phyloP scores from a whole-genome alignment of 2,797 vertebrate genomes.

The Premnoplex brunnescens region DNA sequence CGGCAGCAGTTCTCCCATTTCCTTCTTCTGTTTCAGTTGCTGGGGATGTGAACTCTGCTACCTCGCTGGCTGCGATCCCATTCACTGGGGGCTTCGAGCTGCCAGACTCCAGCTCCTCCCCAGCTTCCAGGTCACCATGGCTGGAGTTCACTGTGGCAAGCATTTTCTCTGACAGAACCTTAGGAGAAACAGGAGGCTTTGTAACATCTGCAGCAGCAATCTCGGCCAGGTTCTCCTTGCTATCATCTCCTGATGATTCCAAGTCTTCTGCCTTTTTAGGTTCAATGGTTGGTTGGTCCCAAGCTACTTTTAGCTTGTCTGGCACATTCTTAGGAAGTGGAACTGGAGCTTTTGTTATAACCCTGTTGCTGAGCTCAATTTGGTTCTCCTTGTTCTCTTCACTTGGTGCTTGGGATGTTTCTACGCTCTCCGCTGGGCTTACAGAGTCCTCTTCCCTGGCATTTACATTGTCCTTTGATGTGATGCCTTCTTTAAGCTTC shows the following conservation, averaged over 20 bases:
- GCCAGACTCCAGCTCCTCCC: not conserved
- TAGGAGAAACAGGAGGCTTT: conserved; percentile 67
- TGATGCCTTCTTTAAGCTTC: conserved; percentile 45
- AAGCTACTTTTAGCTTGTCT: conserved; percentile 79
- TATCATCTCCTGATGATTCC: conserved; percentile 56
- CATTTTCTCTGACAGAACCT: conserved; percentile 70
- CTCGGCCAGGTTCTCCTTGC: conserved; percentile 68
- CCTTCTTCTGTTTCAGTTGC: not conserved
- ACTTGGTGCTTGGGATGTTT: conserved; percentile 12
- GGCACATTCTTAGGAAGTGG: conserved; percentile 50
- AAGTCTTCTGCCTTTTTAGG: conserved; percentile 59
- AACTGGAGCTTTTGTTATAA: conserved; percentile 35
- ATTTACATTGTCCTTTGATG: conserved; percentile 3
- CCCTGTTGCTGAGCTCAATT: not conserved
- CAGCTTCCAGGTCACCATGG: not conserved
- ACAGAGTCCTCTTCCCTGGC: conserved; percentile 6
- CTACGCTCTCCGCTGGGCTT: not conserved
- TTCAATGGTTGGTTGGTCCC: conserved; percentile 72
- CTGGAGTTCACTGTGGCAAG: not conserved
- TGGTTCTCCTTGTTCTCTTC: conserved; percentile 38
- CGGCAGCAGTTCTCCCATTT: not conserved
- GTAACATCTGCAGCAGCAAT: conserved; percentile 34
- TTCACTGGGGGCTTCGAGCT: conserved; percentile 40
- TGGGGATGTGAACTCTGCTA: not conserved
- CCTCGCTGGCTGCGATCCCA: conserved; percentile 18